phyloP scores from a whole-genome alignment of 2,888 invertebrate species.

The Thecophora atra region DNA sequence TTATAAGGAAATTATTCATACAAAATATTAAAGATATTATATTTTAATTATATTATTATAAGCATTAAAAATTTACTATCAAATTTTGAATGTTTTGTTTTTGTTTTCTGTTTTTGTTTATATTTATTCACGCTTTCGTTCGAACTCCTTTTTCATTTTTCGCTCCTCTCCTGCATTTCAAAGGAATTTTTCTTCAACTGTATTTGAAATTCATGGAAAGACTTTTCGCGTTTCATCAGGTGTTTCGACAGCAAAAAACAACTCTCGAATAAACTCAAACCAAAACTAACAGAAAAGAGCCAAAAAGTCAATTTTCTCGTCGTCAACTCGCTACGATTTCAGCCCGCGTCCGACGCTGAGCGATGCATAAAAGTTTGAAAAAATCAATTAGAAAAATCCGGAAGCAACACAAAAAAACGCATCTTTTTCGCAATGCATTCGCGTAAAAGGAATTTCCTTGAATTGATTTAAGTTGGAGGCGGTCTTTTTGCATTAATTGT shows the following conservation, averaged over 20 bases:
- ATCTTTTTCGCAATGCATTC: neutral
- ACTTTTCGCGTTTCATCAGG: conserved; percentile 12
- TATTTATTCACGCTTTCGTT: neutral
- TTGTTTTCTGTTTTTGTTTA: neutral
- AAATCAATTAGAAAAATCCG: too few relatives aligned
- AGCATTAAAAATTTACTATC: neutral
- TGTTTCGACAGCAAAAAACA: neutral
- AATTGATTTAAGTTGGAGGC: neutral
- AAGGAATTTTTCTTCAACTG: too few relatives aligned
- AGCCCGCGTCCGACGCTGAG: neutral
- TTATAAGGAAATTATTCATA: too few relatives aligned
- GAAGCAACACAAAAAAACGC: conserved; percentile 26
- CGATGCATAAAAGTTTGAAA: conserved; percentile 37
- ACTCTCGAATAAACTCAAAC: neutral
- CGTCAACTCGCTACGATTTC: too few relatives aligned
- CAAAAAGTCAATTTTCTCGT: neutral
- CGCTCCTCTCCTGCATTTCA: neutral
- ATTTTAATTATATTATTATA: too few relatives aligned
- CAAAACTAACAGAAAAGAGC: neutral
- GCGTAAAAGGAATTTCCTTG: neutral
- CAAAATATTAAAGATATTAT: too few relatives aligned
- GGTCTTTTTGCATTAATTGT: neutral
- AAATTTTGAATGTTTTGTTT: neutral
- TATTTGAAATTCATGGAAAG: neutral
- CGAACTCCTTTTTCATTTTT: neutral